A percentile compares a stretch with the other conserved stretches of the same genome.
Conservation (phyloP, 2,113 vertebrate genomes). For the Myrmophylax atrothorax region DNA sequence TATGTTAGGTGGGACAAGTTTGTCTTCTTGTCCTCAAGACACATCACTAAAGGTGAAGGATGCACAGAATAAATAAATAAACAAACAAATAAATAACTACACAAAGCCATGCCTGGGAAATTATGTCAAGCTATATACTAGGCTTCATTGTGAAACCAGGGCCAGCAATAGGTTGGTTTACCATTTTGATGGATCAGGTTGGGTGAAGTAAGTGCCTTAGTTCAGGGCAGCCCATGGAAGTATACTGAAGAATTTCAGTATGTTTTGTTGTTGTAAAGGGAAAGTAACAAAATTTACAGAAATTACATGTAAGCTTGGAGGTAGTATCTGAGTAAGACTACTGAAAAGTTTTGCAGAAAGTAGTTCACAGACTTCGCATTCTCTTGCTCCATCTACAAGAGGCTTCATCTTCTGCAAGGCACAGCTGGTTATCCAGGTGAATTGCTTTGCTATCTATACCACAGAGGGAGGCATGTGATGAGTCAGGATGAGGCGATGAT, state of each 20-base stretch:
- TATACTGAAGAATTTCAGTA: background rate
- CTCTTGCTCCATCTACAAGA: background rate
- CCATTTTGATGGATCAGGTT: background rate
- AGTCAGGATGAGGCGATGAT: background rate
- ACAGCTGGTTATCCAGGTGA: background rate
- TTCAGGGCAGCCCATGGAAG: background rate
- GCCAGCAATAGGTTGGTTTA: background rate
- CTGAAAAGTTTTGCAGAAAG: background rate
- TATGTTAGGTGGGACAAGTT: background rate
- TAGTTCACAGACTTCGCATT: background rate
- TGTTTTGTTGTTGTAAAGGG: background rate
- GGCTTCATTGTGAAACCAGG: background rate
- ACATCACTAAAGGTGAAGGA: background rate
- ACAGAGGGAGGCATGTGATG: background rate
- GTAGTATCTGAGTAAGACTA: background rate
- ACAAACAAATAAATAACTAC: background rate
- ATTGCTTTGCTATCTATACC: background rate
- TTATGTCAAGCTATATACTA: background rate
- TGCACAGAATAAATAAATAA: background rate
- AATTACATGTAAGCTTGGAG: background rate
- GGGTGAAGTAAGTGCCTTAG: background rate
- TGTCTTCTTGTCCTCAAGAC: background rate
- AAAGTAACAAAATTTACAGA: background rate
- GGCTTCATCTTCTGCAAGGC: background rate
- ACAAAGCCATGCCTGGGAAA: background rate